These are phyloP conservation scores for Theodoxus fluviatilis DNA, from an alignment of 2,888 invertebrate genomes.

Conservation along the genomic window DNA sequence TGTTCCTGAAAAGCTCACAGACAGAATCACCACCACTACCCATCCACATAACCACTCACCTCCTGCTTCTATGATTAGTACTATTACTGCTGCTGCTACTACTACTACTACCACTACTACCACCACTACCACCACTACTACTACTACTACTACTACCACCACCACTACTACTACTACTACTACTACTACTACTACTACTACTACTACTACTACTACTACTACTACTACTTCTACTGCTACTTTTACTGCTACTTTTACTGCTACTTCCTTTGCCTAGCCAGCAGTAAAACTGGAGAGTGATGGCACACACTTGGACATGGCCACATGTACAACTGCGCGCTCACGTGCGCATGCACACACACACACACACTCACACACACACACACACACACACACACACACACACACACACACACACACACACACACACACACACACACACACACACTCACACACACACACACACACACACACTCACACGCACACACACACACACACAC, in stretches of 20 bases:
- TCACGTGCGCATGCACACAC: not conserved
- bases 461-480: slow-evolving; percentile 12
- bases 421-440: slow-evolving; percentile 21
- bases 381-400: slow-evolving; percentile 21
- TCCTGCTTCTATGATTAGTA: slow-evolving; percentile 19
- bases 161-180: slow-evolving; percentile 23
- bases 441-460: slow-evolving; percentile 20
- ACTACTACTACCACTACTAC: slow-evolving; percentile 20
- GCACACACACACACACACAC: not conserved
- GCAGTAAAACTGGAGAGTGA: not conserved
- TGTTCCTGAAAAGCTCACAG: too few relatives aligned
- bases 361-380: not conserved
- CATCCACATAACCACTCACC: not conserved
- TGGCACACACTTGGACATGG: too few relatives aligned
- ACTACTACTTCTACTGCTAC: slow-evolving; percentile 24
- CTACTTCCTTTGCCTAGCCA: not conserved
- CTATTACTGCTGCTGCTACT: slow-evolving; percentile 23
- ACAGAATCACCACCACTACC: slow-evolving; percentile 5
- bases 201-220: slow-evolving; percentile 23
- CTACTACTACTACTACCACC: slow-evolving; percentile 22
- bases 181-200: slow-evolving; percentile 25
- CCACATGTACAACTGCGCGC: not conserved
- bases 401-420: slow-evolving; percentile 24
- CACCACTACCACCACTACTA: slow-evolving; percentile 14
- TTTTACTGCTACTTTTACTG: slow-evolving; percentile 16